Base-by-base conservation (phyloP, 2,113 vertebrate genomes). In the Nibea coibor region DNA sequence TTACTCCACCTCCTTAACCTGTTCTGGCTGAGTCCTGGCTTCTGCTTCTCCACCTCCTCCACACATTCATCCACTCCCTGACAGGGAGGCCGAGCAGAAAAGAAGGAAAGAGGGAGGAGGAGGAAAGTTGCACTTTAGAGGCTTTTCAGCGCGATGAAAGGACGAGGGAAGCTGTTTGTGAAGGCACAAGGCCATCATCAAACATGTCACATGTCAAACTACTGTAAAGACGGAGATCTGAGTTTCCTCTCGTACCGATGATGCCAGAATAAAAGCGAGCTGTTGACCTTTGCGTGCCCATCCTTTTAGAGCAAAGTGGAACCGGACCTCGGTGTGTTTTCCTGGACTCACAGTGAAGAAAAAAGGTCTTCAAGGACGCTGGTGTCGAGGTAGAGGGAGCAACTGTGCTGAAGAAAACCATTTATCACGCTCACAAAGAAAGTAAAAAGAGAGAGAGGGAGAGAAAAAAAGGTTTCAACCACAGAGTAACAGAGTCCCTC, bases 281-380 rank as follows among this genome's bases (percentile, higher is more conserved):
- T 51, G 68, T 78, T 89, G 88, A 89, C 80, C 88, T 91, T 78
- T 87, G 69, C 65, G 16, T 45, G 67, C 54, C 62, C 9, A 26
- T 53, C 56, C 59, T 76, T 74, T 51, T 31, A 61, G 10, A 85
- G 53, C 72, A 53, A 78, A 84, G 72, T 80, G 66, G 67, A 81
- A 68, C 75, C 8, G 48, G 82, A 85, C 75, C 71, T 82, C 12
- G 10, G 45, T 48, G 42, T 2, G 43, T 83, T 78, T 70, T 62
- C 66, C n/a, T 24, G 2, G 10, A 58, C 59, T 77, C n/a, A 19
- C 1, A 53, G 31, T 19, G 17, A n/a, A 28, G 50, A 68, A 72
- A 63, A 61, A 28, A 57, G 16, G 10, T 67, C 11, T 72, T 79
- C 0, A 11, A 86, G 35, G 72, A 79, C 3, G 43, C 50, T 58